These are phyloP conservation scores for Poeciliopsis prolifica DNA, from an alignment of 2,113 vertebrate genomes.

Conservation along the genomic window DNA sequence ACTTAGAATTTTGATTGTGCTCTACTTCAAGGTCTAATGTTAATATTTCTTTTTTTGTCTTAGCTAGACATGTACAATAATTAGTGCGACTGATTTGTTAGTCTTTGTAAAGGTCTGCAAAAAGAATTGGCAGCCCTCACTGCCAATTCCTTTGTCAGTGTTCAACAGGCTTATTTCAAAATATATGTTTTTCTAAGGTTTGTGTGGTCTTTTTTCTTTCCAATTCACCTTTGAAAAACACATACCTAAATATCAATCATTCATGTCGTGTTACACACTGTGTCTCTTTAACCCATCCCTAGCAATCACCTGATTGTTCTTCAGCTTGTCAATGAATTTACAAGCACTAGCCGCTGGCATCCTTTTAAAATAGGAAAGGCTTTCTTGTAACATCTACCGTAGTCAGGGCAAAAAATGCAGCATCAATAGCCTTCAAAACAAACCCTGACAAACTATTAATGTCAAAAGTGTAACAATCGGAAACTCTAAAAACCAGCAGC, in stretches of 20 bases:
- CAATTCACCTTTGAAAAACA: constrained; percentile 24
- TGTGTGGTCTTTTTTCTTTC: constrained; percentile 1
- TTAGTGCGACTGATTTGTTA: too few relatives aligned
- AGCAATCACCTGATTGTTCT: constrained; percentile 63
- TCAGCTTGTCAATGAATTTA: constrained; percentile 66
- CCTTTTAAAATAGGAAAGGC: constrained; percentile 1
- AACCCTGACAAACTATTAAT: constrained; percentile 43
- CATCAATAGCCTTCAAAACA: constrained; percentile 28
- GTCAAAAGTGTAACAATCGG: constrained; percentile 23
- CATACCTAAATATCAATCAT: constrained; percentile 57
- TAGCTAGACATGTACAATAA: too few relatives aligned
- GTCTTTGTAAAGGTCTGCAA: too few relatives aligned
- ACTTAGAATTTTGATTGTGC: too few relatives aligned
- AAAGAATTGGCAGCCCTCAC: too few relatives aligned
- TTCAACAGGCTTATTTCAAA: too few relatives aligned
- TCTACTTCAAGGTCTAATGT: too few relatives aligned
- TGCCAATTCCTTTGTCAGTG: too few relatives aligned
- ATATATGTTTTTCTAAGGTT: too few relatives aligned
- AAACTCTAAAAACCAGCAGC: constrained; percentile 31
- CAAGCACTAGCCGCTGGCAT: constrained; percentile 34
- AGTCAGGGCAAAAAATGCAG: constrained; percentile 3
- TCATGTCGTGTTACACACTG: constrained; percentile 7
- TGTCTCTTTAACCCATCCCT: constrained; percentile 39
- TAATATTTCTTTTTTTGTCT: too few relatives aligned
- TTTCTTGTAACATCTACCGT: constrained; percentile 18